Base-by-base conservation (phyloP, 1,140 invertebrate species). In the Psix sp. region DNA sequence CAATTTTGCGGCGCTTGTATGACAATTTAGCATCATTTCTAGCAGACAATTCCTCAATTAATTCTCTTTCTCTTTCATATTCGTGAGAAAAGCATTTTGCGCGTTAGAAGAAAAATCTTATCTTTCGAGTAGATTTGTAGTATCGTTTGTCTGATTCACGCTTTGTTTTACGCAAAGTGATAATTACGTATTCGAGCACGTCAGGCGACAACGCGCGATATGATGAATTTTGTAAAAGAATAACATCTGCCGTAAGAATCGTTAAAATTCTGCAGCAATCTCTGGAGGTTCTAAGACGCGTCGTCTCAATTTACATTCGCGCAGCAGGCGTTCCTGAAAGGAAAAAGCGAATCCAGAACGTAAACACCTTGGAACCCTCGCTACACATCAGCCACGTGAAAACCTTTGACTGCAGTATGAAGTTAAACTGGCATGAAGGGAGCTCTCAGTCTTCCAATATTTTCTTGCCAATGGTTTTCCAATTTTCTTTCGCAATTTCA, bases 391-490 rank as follows among this genome's bases (percentile, higher is more conserved):
- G 26, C 49, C 38, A 43, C 46, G 59, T 31, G 52, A 42, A 67
- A 67, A 70, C 56, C 57, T 62, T 70, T 70, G 56, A 62, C 56
- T 62, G 57, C 56, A 48, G 56, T 70, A 70, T 68, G 60, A 68
- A 45, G 65, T 68, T 68, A 60, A 68, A 68, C 65, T 60, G 54
- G 54, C 65, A 60, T 52, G 46, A 59, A 60, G 63, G 46, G 35
- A 52, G 46, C 56, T 26, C 39, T 62, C 66, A 35, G 56, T 70
- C 56, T 54, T 62, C 66, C 66, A 70, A 70, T 70, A 70, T 70
- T 70, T 70, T 60, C 66, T 60, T 70, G 56, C 66, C 66, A 70
- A 60, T 70, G 66, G 21, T 60, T 70, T 70, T 70, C 66, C 66
- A 70, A 70, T 70, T 70, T 70, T 70, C 56, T 24, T 68, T 68